phyloP scores from a whole-genome alignment of 2,113 vertebrate genomes.

The Chloroceryle aenea region DNA sequence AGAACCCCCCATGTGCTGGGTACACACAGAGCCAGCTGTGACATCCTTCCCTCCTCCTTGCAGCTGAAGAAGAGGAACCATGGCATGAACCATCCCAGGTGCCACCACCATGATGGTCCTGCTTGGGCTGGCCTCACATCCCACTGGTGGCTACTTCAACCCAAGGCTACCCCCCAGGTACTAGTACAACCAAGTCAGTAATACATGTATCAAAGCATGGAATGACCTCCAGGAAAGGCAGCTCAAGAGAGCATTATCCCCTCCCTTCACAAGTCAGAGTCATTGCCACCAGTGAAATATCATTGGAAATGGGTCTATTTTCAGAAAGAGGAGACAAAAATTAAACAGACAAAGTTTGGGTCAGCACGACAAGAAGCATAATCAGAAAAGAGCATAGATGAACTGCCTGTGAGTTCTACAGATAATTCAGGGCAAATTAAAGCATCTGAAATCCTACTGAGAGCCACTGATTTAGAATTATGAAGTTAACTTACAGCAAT shows the following conservation, averaged over 20 bases:
- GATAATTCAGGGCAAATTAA: constrained; percentile 75
- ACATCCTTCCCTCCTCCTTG: neutral
- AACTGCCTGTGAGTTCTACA: constrained; percentile 50
- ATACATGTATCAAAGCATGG: neutral
- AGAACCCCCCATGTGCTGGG: fast-evolving
- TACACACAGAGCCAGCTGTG: neutral
- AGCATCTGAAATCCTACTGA: constrained; percentile 70
- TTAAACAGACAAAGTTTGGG: constrained; percentile 17
- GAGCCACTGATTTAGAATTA: constrained; percentile 66
- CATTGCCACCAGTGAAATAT: neutral
- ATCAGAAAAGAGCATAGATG: constrained; percentile 48
- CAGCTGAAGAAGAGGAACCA: neutral
- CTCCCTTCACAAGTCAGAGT: neutral
- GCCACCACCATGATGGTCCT: fast-evolving
- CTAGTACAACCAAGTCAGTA: neutral
- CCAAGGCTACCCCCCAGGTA: neutral
- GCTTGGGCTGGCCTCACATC: neutral
- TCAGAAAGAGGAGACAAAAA: constrained; percentile 19
- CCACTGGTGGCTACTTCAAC: fast-evolving
- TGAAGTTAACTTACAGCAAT: constrained; percentile 68
- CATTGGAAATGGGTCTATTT: neutral
- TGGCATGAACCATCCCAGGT: neutral
- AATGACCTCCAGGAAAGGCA: neutral
- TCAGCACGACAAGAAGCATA: constrained; percentile 31
- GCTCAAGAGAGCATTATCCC: neutral